These are phyloP conservation scores for Hirtodrosophila alboralis DNA, from an alignment of 2,888 invertebrate species.

Conservation along the genomic window DNA sequence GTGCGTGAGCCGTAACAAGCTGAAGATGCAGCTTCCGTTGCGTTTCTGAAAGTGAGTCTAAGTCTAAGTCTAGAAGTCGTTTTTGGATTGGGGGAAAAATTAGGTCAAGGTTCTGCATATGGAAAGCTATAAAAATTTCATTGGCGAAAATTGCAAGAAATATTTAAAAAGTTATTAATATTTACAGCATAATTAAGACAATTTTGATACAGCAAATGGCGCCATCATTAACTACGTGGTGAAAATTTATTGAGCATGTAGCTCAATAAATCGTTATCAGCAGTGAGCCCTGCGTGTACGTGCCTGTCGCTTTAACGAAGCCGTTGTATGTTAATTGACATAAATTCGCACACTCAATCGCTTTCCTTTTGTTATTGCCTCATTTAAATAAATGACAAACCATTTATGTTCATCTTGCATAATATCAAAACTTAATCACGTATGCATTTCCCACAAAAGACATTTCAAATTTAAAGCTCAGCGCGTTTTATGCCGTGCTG, in stretches of 20 bases:
- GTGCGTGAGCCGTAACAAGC: conserved; percentile 40
- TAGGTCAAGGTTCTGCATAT: conserved; percentile 64
- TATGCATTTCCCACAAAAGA: not conserved
- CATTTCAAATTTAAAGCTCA: conserved; percentile 12
- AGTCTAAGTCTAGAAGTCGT: conserved; percentile 51
- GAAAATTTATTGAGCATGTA: conserved; percentile 65
- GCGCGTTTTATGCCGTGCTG: not conserved
- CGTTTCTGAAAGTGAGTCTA: conserved; percentile 65
- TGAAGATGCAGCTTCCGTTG: conserved; percentile 25
- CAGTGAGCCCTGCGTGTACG: conserved; percentile 52
- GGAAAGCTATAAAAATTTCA: conserved; percentile 39
- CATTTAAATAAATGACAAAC: conserved; percentile 56
- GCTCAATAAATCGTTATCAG: conserved; percentile 60
- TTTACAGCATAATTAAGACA: conserved; percentile 44
- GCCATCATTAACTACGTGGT: conserved; percentile 69
- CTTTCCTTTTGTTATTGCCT: conserved; percentile 61
- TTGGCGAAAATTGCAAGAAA: conserved; percentile 44
- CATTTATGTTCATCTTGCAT: conserved; percentile 37
- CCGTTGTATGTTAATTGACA: conserved; percentile 52
- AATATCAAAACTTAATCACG: conserved; percentile 29
- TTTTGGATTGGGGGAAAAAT: too few species aligned
- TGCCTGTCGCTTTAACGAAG: conserved; percentile 51
- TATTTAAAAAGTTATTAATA: conserved; percentile 29
- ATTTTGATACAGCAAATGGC: conserved; percentile 56
- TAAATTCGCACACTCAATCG: conserved; percentile 52